Evolutionary conservation across 2,113 vertebrate species (phyloP).

Genomic region (Oenanthe melanoleuca): DNA sequence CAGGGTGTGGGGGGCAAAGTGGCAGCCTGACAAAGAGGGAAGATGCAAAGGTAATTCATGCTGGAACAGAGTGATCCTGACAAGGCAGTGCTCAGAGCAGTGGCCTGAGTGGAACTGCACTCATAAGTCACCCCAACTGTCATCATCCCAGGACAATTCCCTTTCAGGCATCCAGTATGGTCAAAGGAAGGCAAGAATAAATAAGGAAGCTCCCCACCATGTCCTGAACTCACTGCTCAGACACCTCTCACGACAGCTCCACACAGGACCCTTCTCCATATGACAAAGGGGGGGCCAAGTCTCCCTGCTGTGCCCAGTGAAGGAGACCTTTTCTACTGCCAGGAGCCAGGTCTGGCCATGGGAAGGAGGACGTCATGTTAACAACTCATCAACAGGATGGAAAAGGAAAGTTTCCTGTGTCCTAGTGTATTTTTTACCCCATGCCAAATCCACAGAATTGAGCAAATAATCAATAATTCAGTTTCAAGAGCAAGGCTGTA

Average conservation of each 20-base stretch:
- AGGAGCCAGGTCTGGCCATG: not conserved
- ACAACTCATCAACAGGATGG: not conserved
- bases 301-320: not conserved
- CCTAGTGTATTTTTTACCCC: not conserved
- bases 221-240: not conserved
- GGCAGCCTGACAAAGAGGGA: not conserved
- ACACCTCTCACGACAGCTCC: not conserved
- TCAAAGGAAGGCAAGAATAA: not conserved
- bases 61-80: not conserved
- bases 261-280: not conserved
- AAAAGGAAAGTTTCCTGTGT: not conserved
- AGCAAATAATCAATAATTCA: not conserved
- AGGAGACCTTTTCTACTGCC: not conserved
- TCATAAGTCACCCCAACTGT: not conserved
- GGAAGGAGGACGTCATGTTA: not conserved
- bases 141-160: not conserved
- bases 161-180: not conserved
- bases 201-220: not conserved
- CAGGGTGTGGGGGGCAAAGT: not conserved
- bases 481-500: not conserved
- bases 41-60: not conserved
- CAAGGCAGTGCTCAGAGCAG: not conserved
- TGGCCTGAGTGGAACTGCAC: not conserved
- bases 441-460: not conserved
- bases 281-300: not conserved